Conservation (phyloP, 2,113 vertebrate genomes). For the Xenus cinereus region DNA sequence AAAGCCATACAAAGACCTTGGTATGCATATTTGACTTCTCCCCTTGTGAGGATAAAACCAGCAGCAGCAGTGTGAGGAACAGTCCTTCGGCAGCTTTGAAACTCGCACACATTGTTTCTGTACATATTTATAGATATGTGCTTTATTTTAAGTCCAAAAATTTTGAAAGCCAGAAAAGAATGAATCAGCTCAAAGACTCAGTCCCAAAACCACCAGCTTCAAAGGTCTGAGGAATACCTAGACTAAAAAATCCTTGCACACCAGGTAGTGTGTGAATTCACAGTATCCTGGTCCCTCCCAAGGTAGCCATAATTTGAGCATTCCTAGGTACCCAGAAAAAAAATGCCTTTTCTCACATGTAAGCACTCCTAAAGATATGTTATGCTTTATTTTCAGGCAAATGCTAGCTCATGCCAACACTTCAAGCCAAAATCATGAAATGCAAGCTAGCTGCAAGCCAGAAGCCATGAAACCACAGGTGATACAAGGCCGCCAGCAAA, state of each 20-base stretch:
- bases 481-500: neutral
- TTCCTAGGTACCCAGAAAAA: neutral
- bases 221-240: neutral
- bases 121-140: neutral
- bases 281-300: neutral
- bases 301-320: neutral
- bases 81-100: neutral
- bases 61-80: neutral
- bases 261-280: neutral
- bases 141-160: neutral
- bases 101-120: neutral
- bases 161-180: neutral
- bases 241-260: neutral
- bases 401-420: neutral
- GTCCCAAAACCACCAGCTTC: neutral
- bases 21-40: neutral
- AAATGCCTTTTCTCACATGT: neutral
- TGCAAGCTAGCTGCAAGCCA: neutral
- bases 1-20: neutral
- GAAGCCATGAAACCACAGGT: neutral
- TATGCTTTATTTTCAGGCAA: neutral
- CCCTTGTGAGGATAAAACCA: neutral
- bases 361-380: neutral
- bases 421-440: neutral
- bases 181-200: neutral